Evolutionary conservation across 2,113 vertebrate species (phyloP).

Genomic region (Eclectus roratus): DNA sequence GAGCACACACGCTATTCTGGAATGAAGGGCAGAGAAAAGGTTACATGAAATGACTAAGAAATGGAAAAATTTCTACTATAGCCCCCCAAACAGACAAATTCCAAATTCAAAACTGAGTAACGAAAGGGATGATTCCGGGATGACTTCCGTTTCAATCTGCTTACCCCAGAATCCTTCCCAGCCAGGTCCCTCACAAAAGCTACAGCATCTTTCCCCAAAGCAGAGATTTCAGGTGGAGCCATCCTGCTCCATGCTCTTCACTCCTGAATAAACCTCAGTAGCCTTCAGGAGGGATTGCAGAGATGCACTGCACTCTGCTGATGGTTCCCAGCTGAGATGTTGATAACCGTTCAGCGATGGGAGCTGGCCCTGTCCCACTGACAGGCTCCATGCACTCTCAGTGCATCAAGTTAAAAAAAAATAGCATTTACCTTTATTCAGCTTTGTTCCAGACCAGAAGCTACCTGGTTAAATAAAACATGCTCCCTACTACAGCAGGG

Average conservation of each 20-base stretch:
- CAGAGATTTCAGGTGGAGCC: not conserved
- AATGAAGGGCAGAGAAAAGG: not conserved
- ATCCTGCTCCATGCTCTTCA: not conserved
- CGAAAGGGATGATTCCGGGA: not conserved
- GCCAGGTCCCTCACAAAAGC: not conserved
- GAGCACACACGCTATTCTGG: not conserved
- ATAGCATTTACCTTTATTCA: not conserved
- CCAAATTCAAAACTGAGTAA: not conserved
- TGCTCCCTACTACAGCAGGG: not conserved
- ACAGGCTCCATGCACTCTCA: not conserved
- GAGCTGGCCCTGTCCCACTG: not conserved
- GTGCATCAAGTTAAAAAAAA: not conserved
- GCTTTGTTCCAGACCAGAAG: not conserved
- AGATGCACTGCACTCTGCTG: not conserved
- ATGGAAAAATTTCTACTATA: not conserved
- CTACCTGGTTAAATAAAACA: not conserved
- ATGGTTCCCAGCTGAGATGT: not conserved
- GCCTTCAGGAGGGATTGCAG: no score
- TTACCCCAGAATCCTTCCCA: not conserved
- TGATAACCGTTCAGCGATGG: not conserved
- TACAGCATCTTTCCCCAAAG: rapidly evolving
- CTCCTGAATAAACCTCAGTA: not conserved
- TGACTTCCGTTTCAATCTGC: not conserved
- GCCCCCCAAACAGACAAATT: not conserved
- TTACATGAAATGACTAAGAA: not conserved